These are phyloP conservation scores for Galerucella pusilla DNA, from an alignment of 2,888 invertebrate species.

Conservation along the genomic window DNA sequence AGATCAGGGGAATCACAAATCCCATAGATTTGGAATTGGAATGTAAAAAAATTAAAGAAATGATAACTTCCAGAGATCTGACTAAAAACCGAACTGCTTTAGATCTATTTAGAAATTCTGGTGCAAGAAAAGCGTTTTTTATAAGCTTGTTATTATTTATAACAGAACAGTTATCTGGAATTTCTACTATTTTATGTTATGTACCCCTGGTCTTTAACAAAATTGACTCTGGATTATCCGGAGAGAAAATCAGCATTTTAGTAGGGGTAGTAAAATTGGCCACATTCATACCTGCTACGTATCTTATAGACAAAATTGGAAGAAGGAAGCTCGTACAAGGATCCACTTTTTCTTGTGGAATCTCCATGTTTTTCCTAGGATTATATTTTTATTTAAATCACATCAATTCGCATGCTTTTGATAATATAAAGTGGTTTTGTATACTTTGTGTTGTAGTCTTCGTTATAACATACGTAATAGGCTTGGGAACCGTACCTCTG, in stretches of 20 bases:
- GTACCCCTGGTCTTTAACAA: not conserved
- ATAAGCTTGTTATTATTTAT: not conserved
- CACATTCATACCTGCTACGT: not conserved
- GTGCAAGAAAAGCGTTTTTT: not conserved
- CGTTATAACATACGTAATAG: constrained; percentile 76
- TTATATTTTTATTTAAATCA: constrained; percentile 73
- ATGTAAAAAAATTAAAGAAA: constrained; percentile 33
- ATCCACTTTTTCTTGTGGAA: constrained; percentile 73
- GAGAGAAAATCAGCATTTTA: not conserved
- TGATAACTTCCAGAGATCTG: constrained; percentile 14
- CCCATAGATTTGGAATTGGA: constrained; percentile 26
- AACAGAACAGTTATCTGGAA: not conserved
- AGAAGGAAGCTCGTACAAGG: constrained; percentile 74
- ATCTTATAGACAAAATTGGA: not conserved
- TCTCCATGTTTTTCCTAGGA: constrained; percentile 70
- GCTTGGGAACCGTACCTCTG: constrained; percentile 82
- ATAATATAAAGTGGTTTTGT: constrained; percentile 74
- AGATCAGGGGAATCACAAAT: constrained; percentile 25
- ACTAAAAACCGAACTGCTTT: too few species aligned
- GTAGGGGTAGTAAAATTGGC: not conserved
- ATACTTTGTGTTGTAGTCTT: constrained; percentile 75
- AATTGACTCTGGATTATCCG: not conserved
- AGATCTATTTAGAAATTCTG: too few species aligned
- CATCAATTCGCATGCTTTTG: constrained; percentile 45
- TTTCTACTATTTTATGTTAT: not conserved